Evolutionary conservation across 2,113 vertebrate species (phyloP).

Genomic region (Melanotaenia duboulayi): DNA sequence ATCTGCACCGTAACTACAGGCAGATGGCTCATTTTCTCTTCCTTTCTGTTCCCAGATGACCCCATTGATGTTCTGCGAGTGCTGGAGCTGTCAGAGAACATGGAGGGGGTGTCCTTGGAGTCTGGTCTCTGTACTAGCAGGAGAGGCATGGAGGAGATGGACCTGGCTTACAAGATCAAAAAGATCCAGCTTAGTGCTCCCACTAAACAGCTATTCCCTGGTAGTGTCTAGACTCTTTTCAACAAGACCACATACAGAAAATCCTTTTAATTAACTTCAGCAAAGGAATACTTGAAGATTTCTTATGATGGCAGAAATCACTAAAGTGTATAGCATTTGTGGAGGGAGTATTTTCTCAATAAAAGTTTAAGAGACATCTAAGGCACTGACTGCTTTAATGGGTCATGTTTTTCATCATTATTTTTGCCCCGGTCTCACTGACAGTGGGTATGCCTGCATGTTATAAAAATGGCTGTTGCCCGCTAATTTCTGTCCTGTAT

Average conservation of each 20-base stretch:
- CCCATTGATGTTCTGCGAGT: slow-evolving; percentile 84
- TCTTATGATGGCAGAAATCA: slow-evolving; percentile 10
- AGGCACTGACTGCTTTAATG: slow-evolving; percentile 29
- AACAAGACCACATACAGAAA: slow-evolving; percentile 12
- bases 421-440: slow-evolving; percentile 40
- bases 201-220: slow-evolving; percentile 88
- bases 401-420: slow-evolving; percentile 53
- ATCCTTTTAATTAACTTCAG: neutral
- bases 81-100: slow-evolving; percentile 82
- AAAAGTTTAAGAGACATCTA: slow-evolving; percentile 5
- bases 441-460: slow-evolving; percentile 29
- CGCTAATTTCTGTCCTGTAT: slow-evolving; percentile 35
- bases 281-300: slow-evolving; percentile 5
- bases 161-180: slow-evolving; percentile 87
- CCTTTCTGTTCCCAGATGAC: slow-evolving; percentile 70
- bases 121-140: slow-evolving; percentile 86
- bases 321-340: slow-evolving; percentile 16
- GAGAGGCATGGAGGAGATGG: slow-evolving; percentile 75
- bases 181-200: slow-evolving; percentile 84
- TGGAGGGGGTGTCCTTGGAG: slow-evolving; percentile 83
- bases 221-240: slow-evolving; percentile 65
- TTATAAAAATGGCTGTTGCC: slow-evolving; percentile 46
- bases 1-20: slow-evolving; percentile 8
- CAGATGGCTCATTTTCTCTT: slow-evolving; percentile 21
- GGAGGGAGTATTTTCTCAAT: neutral